Conservation (phyloP, 2,888 invertebrate genomes). For the Folsomia candida region DNA sequence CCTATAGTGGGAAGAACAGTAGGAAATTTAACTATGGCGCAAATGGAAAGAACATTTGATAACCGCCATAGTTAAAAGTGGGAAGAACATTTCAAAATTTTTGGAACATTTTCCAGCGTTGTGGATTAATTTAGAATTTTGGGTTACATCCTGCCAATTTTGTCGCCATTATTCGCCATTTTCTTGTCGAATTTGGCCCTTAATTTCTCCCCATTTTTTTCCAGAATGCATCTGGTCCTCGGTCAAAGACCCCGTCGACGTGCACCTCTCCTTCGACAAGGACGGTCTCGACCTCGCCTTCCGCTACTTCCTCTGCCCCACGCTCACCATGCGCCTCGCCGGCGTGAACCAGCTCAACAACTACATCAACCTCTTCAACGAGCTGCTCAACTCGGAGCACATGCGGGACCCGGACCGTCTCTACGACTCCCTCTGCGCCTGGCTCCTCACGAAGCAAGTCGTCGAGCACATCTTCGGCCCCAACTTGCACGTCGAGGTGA, state of each 20-base stretch:
- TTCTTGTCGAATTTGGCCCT: no score
- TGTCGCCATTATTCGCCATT: no score
- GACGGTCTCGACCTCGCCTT: slow-evolving; percentile 90
- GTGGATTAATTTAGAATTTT: no score
- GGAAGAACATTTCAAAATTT: no score
- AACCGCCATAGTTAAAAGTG: no score
- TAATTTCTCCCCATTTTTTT: no score
- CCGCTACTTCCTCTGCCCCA: slow-evolving; percentile 84
- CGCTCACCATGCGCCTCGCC: slow-evolving; percentile 86
- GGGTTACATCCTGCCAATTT: no score
- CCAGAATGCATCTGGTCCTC: slow-evolving; percentile 93
- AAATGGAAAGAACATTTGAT: no score
- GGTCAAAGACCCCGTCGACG: slow-evolving; percentile 85
- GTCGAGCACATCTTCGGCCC: slow-evolving; percentile 95
- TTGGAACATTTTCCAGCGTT: no score
- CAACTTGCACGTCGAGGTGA: slow-evolving; percentile 91
- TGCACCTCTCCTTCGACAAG: slow-evolving; percentile 79
- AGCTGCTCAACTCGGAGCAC: slow-evolving; percentile 83
- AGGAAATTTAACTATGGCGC: no score
- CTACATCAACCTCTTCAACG: slow-evolving; percentile 86
- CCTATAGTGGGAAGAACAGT: no score
- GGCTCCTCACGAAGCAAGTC: slow-evolving; percentile 85
- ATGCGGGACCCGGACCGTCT: slow-evolving; percentile 80
- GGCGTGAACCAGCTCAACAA: slow-evolving; percentile 93
- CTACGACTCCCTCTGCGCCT: slow-evolving; percentile 79